These are phyloP conservation scores for Phalacrocorax pelagicus DNA, from an alignment of 2,113 vertebrate species.

Conservation along the genomic window DNA sequence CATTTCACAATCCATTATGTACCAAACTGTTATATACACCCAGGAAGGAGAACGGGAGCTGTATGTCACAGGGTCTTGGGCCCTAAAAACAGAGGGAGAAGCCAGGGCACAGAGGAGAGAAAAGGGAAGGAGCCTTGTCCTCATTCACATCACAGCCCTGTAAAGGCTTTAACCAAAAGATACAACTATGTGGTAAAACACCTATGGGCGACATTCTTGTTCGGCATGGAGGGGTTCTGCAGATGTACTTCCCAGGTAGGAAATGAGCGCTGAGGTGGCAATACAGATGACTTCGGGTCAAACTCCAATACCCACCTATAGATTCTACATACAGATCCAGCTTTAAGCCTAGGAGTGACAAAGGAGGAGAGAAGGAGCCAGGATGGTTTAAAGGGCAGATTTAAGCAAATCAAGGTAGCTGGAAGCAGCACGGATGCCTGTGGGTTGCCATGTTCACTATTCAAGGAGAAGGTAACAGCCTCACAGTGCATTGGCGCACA, in stretches of 20 bases:
- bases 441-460: background rate
- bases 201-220: background rate
- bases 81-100: background rate
- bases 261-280: background rate
- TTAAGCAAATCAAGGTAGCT: background rate
- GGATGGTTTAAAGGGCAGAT: background rate
- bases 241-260: background rate
- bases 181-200: background rate
- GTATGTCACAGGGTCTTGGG: background rate
- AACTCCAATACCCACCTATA: background rate
- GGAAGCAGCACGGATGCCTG: background rate
- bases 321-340: background rate
- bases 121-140: background rate
- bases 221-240: background rate
- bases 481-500: rapidly evolving
- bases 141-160: background rate
- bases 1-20: background rate
- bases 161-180: background rate
- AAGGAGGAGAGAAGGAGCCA: background rate
- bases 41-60: background rate
- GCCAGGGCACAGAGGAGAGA: background rate
- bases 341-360: background rate
- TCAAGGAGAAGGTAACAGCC: background rate
- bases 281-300: background rate
- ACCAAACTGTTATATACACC: background rate